Evolutionary conservation across 2,797 vertebrate genomes (phyloP), one percentile per base, ranked within the genome.

Genomic region (Cuniculus paca): DNA sequence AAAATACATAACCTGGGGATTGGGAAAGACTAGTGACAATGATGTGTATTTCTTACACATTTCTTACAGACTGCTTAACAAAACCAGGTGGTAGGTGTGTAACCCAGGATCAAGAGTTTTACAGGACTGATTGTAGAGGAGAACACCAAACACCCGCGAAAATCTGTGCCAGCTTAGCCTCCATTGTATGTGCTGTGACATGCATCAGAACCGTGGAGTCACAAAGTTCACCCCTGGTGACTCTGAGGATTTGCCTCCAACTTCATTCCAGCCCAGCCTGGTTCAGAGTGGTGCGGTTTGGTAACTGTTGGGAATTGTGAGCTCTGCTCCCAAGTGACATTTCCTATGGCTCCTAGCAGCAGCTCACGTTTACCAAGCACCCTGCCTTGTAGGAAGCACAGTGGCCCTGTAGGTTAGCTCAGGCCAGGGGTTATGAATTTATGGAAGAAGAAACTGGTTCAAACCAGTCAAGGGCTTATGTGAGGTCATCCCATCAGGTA

Each of bases 81-180:
- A 36, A 39, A 65, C 28, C 17, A 34, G 36, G n/a, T 56, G 11
- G 24, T 85, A n/a, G 42, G 22, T 22, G 9, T 24, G 22, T 4
- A 70, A 16, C 20, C 63, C 42, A 14, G 39, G 20, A 48, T 28
- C 39, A 75, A 20, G 3, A n/a, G 36, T 31, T 10, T 31, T 2
- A 12, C 10, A 60, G 31, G 11, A 48, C 74, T 63, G 14, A 45
- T 70, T 95, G 85, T 74, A 12, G 17, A 50, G 12, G 50, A 39
- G 31, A 95, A 91, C 26, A 24, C 48, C 34, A 85, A 65, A 42
- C n/a, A 24, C 7, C n/a, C 22, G 92, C 48, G 82, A 68, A 79
- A 95, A 94, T 16, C 39, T 50, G 11, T n/a, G 45, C 36, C 63
- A 61, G 1, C 28, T 56, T 74, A 77, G 0, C 65, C 17, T 90